phyloP scores from a whole-genome alignment of 2,113 vertebrate genomes.

The Pseudorectes ferrugineus region DNA sequence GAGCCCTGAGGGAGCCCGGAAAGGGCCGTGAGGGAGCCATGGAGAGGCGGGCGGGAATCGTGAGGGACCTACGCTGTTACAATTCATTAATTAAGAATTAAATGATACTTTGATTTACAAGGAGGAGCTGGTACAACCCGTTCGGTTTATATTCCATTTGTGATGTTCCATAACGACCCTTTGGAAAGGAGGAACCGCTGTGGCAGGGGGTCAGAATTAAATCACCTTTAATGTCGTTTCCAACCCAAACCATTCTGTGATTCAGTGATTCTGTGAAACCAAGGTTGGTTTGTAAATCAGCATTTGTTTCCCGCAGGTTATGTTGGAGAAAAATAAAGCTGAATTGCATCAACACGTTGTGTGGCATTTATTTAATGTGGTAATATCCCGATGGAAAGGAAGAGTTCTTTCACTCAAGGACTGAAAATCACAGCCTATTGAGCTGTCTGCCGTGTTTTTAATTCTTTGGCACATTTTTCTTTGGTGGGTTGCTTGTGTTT shows the following conservation, averaged over 20 bases:
- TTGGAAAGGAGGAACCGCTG: not conserved
- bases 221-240: not conserved
- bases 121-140: not conserved
- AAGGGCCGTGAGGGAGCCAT: not conserved
- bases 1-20: accelerated
- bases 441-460: not conserved
- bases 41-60: too few species aligned
- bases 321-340: not conserved
- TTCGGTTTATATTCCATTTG: not conserved
- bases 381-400: not conserved
- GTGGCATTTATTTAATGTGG: not conserved
- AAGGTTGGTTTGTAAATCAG: not conserved
- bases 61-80: accelerated
- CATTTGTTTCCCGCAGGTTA: not conserved
- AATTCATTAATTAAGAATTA: not conserved
- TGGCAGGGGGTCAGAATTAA: not conserved
- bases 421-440: not conserved
- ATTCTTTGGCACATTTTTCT: not conserved
- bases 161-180: not conserved
- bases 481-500: not conserved
- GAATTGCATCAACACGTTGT: not conserved
- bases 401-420: not conserved
- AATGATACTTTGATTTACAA: not conserved
- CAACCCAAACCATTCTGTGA: not conserved
- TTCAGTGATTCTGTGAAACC: not conserved